These are phyloP conservation scores for Bellardia pandia DNA, from an alignment of 2,888 invertebrate species.

Conservation along the genomic window DNA sequence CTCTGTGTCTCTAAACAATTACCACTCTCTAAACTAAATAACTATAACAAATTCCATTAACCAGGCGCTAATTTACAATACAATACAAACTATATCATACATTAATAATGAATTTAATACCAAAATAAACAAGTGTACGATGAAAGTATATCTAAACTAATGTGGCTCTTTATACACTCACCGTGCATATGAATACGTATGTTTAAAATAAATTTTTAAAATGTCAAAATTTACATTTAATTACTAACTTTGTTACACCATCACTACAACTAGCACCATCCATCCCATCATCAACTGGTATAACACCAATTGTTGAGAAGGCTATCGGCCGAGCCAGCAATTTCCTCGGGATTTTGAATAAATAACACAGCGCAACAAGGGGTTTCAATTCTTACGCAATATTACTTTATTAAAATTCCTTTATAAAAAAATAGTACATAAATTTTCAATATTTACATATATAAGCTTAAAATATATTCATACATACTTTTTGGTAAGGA, in stretches of 20 bases:
- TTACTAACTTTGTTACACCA: slow-evolving; percentile 65
- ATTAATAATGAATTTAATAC: slow-evolving; percentile 44
- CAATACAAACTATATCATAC: slow-evolving; percentile 57
- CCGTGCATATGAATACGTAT: background rate
- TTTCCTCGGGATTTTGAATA: too few species aligned
- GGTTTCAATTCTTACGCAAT: too few species aligned
- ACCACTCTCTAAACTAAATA: slow-evolving; percentile 14
- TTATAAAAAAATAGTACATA: too few species aligned
- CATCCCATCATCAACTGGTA: slow-evolving; percentile 1
- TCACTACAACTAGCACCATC: slow-evolving; percentile 13
- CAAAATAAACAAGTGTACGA: slow-evolving; percentile 16
- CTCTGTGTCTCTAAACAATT: background rate
- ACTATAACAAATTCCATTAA: slow-evolving; percentile 55
- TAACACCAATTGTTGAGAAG: background rate
- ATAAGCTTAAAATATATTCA: too few species aligned
- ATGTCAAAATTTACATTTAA: slow-evolving; percentile 74
- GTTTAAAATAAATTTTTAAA: slow-evolving; percentile 64
- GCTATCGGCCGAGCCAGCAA: too few species aligned
- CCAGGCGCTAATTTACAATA: slow-evolving; percentile 59
- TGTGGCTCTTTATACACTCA: background rate
- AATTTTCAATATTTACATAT: too few species aligned
- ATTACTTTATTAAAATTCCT: too few species aligned
- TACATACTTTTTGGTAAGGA: too few species aligned
- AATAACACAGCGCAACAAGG: too few species aligned
- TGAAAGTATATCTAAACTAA: slow-evolving; percentile 13